Evolutionary conservation across 2,797 vertebrate genomes (phyloP).

Genomic region (Zonotrichia albicollis): DNA sequence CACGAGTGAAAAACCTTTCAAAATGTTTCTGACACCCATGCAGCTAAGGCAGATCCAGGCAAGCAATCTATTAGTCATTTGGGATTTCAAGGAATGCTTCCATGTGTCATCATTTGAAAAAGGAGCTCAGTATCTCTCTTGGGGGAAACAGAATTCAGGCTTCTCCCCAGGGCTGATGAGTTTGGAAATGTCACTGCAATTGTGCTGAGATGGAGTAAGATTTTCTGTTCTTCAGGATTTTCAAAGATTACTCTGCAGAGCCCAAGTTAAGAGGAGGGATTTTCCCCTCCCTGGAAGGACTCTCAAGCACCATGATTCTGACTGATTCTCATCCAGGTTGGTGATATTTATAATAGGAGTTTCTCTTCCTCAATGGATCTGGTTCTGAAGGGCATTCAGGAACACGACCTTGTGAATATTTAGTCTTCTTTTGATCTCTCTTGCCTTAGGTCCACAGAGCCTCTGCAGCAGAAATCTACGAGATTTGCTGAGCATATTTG

Average conservation of each 20-base stretch:
- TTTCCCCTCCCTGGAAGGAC: not conserved
- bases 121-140: not conserved
- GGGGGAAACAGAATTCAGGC: not conserved
- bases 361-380: not conserved
- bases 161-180: not conserved
- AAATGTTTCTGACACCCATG: not conserved
- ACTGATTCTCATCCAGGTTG: not conserved
- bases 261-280: not conserved
- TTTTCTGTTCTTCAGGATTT: not conserved
- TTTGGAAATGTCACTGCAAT: not conserved
- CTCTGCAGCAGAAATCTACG: not conserved
- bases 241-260: not conserved
- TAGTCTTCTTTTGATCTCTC: constrained; percentile 20
- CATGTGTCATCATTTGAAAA: not conserved
- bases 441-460: not conserved
- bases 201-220: not conserved
- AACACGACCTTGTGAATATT: not conserved
- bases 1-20: not conserved
- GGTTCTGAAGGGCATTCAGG: not conserved
- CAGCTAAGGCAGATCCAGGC: not conserved
- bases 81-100: constrained; percentile 40
- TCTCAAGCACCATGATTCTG: not conserved
- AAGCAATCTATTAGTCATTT: not conserved
- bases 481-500: constrained; percentile 26
- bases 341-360: not conserved